Evolutionary conservation across 2,888 invertebrate species (phyloP).

Genomic region (Panopea generosa): DNA sequence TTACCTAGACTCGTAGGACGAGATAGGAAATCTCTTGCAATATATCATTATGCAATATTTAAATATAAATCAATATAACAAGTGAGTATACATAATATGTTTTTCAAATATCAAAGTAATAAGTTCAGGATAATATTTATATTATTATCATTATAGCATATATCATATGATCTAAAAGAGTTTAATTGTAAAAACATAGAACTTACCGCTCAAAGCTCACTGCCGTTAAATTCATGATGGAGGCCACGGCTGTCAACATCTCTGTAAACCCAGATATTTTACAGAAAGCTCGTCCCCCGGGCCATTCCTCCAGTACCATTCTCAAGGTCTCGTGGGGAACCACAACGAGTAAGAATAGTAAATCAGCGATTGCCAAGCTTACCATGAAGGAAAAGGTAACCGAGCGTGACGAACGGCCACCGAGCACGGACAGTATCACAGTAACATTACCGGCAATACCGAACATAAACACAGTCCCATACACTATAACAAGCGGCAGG

Average conservation of each 20-base stretch:
- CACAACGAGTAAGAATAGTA: conserved; percentile 86
- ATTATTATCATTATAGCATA: no score
- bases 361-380: conserved; percentile 85
- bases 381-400: conserved; percentile 83
- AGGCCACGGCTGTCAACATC: conserved; percentile 86
- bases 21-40: no score
- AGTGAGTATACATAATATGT: no score
- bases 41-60: no score
- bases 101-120: no score
- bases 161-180: no score
- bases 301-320: conserved; percentile 85
- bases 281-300: conserved; percentile 85
- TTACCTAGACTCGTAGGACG: no score
- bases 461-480: conserved; percentile 82
- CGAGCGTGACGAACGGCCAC: conserved; percentile 83
- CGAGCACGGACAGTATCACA: conserved; percentile 85
- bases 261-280: conserved; percentile 86
- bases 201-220: conserved; percentile 87
- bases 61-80: no score
- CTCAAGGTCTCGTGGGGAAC: conserved; percentile 86
- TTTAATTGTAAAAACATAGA: background rate
- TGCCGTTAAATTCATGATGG: conserved; percentile 86
- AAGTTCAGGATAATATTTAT: no score
- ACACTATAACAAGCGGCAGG: conserved; percentile 76
- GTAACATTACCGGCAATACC: conserved; percentile 86